phyloP scores from a whole-genome alignment of 2,888 invertebrate genomes.

The Standfussiana lucernea region DNA sequence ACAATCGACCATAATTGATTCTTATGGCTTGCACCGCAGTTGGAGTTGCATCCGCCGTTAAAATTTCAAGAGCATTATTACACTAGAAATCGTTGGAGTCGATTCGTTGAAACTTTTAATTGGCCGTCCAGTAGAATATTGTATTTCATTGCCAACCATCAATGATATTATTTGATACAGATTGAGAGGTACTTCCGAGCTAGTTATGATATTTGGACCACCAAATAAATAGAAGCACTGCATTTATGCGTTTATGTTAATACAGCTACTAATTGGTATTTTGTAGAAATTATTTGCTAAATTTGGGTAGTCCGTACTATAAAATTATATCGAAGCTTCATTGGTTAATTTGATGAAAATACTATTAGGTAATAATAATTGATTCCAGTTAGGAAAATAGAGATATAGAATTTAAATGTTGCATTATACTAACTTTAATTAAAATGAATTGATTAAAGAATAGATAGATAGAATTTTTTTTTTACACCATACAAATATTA shows the following conservation, averaged over 20 bases:
- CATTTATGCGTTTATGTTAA: slow-evolving; percentile 11
- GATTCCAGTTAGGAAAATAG: slow-evolving; percentile 1
- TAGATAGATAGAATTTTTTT: too few species aligned
- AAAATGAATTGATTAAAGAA: too few species aligned
- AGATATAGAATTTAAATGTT: not conserved
- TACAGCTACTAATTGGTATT: slow-evolving; percentile 11
- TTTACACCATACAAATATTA: too few species aligned
- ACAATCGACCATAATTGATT: slow-evolving; percentile 44
- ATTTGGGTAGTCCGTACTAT: not conserved
- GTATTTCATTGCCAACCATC: slow-evolving; percentile 79
- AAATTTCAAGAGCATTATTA: slow-evolving; percentile 83
- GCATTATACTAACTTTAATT: too few species aligned
- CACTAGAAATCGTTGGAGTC: slow-evolving; percentile 78
- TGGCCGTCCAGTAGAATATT: slow-evolving; percentile 82
- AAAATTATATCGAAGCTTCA: slow-evolving; percentile 6
- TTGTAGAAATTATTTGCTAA: slow-evolving; percentile 25
- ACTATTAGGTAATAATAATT: not conserved
- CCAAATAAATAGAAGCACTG: slow-evolving; percentile 45
- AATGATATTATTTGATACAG: slow-evolving; percentile 77
- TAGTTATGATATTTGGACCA: slow-evolving; percentile 44
- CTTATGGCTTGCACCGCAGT: slow-evolving; percentile 63
- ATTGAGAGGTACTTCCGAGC: slow-evolving; percentile 65
- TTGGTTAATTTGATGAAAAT: slow-evolving; percentile 7
- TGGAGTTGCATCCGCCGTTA: slow-evolving; percentile 79
- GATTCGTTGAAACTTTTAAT: slow-evolving; percentile 87